Base-by-base conservation (phyloP, 2,888 invertebrate genomes). In the Tetropium fuscum region DNA sequence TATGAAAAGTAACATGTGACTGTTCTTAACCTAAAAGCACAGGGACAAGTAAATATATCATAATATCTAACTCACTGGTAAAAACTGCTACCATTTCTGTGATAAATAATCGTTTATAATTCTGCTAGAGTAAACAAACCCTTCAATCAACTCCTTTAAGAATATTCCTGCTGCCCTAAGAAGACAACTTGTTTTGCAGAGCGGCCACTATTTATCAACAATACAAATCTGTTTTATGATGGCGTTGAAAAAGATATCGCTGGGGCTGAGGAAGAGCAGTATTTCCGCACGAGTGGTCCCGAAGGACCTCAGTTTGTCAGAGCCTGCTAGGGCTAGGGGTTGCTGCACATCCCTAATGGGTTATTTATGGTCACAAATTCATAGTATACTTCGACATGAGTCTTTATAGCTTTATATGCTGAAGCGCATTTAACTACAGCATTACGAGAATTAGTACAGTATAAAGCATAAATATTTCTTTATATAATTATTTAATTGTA, bases 301-400 rank as follows among this genome's bases (percentile, higher is more conserved):
- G 61, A 61, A 74, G 76, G 76, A 68, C 69, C 65, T 60, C 69
- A 66, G 65, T 70, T 69, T 72, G 69, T 68, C 70, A 69, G 73
- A 70, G 74, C 69, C 43, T 53, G 45, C 30, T 60, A 54, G n/a
- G n/a, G n/a, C n/a, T n/a, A 54, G 70, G 66, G 64, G 68, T 62
- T 59, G 56, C 58, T 66, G 66, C 69, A 68, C 73, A 68, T 70
- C 74, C 72, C 76, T 78, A 78, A 78, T 78, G 78, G 76, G 76
- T 77, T 78, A 78, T 78, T 78, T 78, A 78, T 78, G 77, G 76
- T 75, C 68, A 68, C 70, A 71, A 74, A 71, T 72, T 74, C 72
- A 51, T 51, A 40, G 40, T 15, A 40, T 40, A 27, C 40, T 51
- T 27, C 51, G 38, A 51, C 34, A 40, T n/a, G 51, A 22, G 40